phyloP scores from a whole-genome alignment of 1,140 invertebrate genomes.

The Sitophilus oryzae region DNA sequence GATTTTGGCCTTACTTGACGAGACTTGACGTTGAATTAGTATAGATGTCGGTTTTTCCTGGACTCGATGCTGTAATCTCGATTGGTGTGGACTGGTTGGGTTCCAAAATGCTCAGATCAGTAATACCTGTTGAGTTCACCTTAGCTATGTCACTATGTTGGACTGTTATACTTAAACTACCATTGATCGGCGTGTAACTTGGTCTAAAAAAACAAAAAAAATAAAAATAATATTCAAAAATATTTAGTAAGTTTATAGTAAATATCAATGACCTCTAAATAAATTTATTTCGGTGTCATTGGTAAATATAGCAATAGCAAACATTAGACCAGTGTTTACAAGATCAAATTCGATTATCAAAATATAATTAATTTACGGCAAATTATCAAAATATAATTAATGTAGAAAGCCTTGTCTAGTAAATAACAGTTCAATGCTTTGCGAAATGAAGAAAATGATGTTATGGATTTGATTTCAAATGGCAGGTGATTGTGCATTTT shows the following conservation, averaged over 20 bases:
- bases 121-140: background rate
- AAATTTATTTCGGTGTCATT: no score
- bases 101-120: background rate
- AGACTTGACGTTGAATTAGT: conserved; percentile 13
- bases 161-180: conserved; percentile 10
- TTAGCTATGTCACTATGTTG: conserved; percentile 19
- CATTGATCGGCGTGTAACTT: conserved; percentile 3
- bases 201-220: conserved; percentile 5
- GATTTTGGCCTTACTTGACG: conserved; percentile 20
- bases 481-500: no score
- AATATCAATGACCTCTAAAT: no score
- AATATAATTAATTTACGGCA: no score
- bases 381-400: background rate
- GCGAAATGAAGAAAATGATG: no score
- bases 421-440: no score
- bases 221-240: background rate
- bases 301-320: no score
- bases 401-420: no score
- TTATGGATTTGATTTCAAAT: no score
- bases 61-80: conserved; percentile 2
- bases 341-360: no score
- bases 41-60: conserved; percentile 21
- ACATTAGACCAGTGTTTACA: no score
- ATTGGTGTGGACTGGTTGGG: background rate
- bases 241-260: no score